These are phyloP conservation scores for Henricia sp. DNA, from an alignment of 53 echinoderm and acorn worm species.

Conservation along the genomic window DNA sequence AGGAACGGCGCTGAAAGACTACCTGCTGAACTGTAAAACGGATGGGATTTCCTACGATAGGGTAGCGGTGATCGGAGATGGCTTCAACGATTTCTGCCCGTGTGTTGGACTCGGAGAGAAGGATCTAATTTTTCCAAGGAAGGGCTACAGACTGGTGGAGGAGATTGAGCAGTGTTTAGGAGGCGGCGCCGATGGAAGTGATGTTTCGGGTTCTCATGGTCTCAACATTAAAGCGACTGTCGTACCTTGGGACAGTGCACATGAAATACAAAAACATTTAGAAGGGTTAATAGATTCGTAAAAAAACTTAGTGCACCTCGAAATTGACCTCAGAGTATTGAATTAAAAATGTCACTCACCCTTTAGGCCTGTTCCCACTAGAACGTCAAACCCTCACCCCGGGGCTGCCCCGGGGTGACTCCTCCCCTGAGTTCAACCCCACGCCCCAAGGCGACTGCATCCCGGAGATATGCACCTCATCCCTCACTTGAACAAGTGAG, in stretches of 20 bases:
- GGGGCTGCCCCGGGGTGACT: no score
- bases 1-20: conserved; percentile 60
- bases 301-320: no score
- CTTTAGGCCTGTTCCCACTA: no score
- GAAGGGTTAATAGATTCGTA: no score
- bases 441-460: no score
- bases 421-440: no score
- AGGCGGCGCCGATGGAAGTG: conserved; percentile 2
- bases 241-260: conserved; percentile 78
- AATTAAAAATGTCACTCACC: no score
- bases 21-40: conserved; percentile 29
- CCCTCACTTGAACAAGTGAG: no score
- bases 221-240: conserved; percentile 52
- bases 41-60: conserved; percentile 69
- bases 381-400: no score
- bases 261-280: conserved; percentile 58
- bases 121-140: conserved; percentile 87
- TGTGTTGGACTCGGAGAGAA: conserved; percentile 62
- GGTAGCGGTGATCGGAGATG: conserved; percentile 86
- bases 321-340: no score
- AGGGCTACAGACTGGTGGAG: conserved; percentile 74
- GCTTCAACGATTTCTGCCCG: conserved; percentile 91
- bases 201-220: not conserved
- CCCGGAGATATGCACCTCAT: no score
- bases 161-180: conserved; percentile 51